Evolutionary conservation across 1,140 invertebrate species (phyloP), one percentile per base, ranked within the genome.

Genomic region (Cyclargus thomasi): DNA sequence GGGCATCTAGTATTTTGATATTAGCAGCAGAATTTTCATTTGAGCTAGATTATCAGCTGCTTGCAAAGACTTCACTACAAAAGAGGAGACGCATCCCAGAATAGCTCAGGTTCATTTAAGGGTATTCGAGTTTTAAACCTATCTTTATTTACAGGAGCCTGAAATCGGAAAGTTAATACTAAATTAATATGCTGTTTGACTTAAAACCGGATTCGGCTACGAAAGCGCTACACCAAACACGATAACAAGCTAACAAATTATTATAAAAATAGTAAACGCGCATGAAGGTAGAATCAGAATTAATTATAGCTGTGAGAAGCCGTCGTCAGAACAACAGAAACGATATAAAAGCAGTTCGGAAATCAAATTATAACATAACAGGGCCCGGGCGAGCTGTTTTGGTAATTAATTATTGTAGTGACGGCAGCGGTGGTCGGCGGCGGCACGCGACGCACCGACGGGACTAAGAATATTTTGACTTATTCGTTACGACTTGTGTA

Each of bases 301-400:
- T 18, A 66, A 62, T 64, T 64, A 20, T 35, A 36, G 35, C 55
- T 64, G 53, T 63, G 59, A 67, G 65, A 53, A 57, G 62, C 69
- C 22, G 35, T 63, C 65, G 66, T 67, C 63, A 62, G 66, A 53
- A 53, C 2, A 55, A 29, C 23, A 53, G 66, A 65, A 65, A 65
- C 69, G 63, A 67, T 70, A 67, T 63, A 64, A 68, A 71, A 68
- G 72, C 72, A 66, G 18, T 70, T 76, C 76, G 74, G 76, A 76
- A 78, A 78, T 78, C 76, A 74, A 78, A 78, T 78, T 78, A 78
- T 74, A 78, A 71, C 68, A 70, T 65, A 70, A 75, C 71, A 76
- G 71, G 74, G 70, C 65, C 62, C 64, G 67, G 66, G 66, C 73
- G 72, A 73, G 74, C 70, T 67, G 71, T 78, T 76, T 74, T 76